Base-by-base conservation (phyloP, 2,113 vertebrate genomes). In the Boulengerochromis microlepis region DNA sequence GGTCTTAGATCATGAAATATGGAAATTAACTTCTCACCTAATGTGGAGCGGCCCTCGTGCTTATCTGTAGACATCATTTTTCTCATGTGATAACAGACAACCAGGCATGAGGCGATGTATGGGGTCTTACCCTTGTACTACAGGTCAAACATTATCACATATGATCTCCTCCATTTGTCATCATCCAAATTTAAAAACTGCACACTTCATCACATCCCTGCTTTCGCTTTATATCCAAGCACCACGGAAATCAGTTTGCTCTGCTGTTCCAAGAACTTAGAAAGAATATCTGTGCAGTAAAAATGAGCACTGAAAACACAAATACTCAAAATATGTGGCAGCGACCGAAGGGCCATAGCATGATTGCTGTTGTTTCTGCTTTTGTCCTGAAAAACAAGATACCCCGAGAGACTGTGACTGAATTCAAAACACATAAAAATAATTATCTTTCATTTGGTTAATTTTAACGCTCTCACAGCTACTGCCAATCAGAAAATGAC, bases 1-100 rank as follows among this genome's bases (percentile, higher is more conserved):
- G 91, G 64, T 87, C 97, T 97, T 96, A 97, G 97, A 97, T 97
- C 95, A 95, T 97, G 96, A 98, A 98, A 97, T 98, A 98, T 98
- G 97, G 97, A 98, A 97, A 98, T 97, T 95, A 97, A 97, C 97
- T 97, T 96, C 96, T 98, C 97, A 97, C 96, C 97, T 97, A 97
- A 96, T 95, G 96, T 97, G 96, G 96, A 97, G 83, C 2, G 57
- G 40, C 45, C 45, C 24, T 86, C 94, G 92, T 54, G 96, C 97
- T 97, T 97, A 96, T 98, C 96, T 96, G 95, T 95, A 96, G 96
- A 96, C 97, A 96, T 97, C 94, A 97, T 98, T 98, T 97, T 97
- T 98, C 96, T 96, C 85, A 78, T 82, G 38, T 86, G 87, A 91
- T 87, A 91, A 97, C 96, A 96, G 96, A 97, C 97, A 96, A 97